Conservation (phyloP, 1,140 invertebrate genomes). For the Bombus consobrinus region DNA sequence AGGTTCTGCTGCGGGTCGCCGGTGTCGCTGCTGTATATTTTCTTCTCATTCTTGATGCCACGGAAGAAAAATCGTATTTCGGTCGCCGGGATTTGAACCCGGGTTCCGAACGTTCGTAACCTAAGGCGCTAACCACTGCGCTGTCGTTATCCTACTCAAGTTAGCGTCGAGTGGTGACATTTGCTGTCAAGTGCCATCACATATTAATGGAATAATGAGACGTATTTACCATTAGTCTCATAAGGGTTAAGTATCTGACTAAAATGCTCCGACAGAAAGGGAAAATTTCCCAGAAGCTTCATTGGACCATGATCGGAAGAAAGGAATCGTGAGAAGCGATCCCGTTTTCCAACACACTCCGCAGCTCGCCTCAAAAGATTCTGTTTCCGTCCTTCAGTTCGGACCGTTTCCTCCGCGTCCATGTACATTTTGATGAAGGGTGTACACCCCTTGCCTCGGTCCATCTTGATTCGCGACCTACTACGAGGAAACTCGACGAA, state of each 20-base stretch:
- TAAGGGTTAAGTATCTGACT: no score
- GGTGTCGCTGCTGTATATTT: no score
- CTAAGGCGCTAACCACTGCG: no score
- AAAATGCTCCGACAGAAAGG: not conserved
- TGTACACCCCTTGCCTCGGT: slow-evolving; percentile 46
- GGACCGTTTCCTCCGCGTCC: not conserved
- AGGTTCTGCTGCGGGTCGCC: no score
- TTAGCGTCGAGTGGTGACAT: no score
- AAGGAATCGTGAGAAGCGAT: slow-evolving; percentile 16
- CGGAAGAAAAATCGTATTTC: no score
- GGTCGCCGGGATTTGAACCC: no score
- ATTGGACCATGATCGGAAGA: not conserved
- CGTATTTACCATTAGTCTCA: not conserved
- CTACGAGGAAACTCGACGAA: slow-evolving; percentile 44
- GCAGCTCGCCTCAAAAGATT: not conserved
- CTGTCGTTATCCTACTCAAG: no score
- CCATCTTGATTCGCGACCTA: slow-evolving; percentile 64
- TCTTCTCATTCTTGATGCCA: no score
- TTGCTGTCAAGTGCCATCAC: no score
- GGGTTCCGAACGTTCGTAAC: no score
- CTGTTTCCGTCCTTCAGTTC: not conserved
- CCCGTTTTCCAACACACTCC: not conserved
- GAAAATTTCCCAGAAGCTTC: not conserved
- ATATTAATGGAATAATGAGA: no score
- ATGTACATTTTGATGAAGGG: slow-evolving; percentile 67